Conservation (phyloP, 2,888 invertebrate species). For the Chouioia cunea region DNA sequence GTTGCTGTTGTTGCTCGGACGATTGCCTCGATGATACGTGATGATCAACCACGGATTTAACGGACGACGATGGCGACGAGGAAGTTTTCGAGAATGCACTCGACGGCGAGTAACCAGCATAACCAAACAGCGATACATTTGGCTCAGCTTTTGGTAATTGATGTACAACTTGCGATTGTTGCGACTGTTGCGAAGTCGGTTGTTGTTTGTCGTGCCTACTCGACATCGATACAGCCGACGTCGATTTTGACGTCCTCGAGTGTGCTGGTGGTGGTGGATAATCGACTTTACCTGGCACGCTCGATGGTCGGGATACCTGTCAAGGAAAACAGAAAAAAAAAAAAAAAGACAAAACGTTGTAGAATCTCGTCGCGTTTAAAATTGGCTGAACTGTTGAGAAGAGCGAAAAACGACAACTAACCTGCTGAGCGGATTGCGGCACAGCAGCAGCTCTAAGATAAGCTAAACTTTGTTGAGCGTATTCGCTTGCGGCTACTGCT, state of each 20-base stretch:
- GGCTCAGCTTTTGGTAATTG: conserved; percentile 76
- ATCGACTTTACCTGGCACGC: conserved; percentile 64
- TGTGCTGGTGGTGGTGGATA: conserved; percentile 70
- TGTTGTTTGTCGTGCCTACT: conserved; percentile 60
- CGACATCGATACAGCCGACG: conserved; percentile 61
- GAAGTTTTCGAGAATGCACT: conserved; percentile 71
- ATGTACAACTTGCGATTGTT: conserved; percentile 48
- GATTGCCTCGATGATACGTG: conserved; percentile 63
- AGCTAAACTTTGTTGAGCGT: conserved; percentile 57
- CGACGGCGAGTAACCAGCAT: conserved; percentile 73
- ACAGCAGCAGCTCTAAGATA: conserved; percentile 50
- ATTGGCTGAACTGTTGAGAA: too few species aligned
- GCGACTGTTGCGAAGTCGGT: conserved; percentile 35
- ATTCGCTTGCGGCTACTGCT: conserved; percentile 60
- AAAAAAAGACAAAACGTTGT: not conserved
- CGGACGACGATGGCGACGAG: conserved; percentile 8
- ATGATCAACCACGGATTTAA: conserved; percentile 10
- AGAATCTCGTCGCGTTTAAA: too few species aligned
- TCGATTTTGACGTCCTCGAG: conserved; percentile 59
- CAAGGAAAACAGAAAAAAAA: not conserved
- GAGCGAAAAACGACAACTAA: too few species aligned
- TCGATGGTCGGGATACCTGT: conserved; percentile 64
- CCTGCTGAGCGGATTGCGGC: conserved; percentile 63
- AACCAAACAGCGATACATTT: conserved; percentile 77
- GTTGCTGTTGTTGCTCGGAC: too few species aligned